These are phyloP conservation scores for Euplagia quadripunctaria DNA, from an alignment of 2,888 invertebrate genomes.

Conservation along the genomic window DNA sequence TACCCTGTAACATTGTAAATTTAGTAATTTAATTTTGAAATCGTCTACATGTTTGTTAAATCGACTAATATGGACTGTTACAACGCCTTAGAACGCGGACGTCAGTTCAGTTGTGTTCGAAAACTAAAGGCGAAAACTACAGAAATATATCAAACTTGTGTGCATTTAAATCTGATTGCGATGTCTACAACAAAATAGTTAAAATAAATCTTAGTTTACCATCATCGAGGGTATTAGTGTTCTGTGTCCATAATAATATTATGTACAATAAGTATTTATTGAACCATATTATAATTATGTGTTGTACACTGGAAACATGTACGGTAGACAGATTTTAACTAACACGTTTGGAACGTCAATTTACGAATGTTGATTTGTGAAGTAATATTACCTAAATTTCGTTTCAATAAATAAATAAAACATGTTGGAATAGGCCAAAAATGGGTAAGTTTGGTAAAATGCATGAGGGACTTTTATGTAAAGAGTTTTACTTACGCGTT, in stretches of 20 bases:
- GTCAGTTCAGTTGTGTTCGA: slow-evolving; percentile 1
- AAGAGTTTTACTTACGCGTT: slow-evolving; percentile 15
- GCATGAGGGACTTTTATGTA: neutral
- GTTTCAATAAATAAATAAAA: slow-evolving; percentile 62
- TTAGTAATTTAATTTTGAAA: no score
- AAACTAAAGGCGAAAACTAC: neutral
- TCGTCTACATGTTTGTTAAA: neutral
- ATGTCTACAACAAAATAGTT: neutral
- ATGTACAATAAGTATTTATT: no score
- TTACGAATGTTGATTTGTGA: slow-evolving; percentile 71
- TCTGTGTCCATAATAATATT: neutral
- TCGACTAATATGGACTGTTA: neutral
- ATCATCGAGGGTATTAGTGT: neutral
- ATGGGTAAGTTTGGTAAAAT: slow-evolving; percentile 67
- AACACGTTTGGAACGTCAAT: slow-evolving; percentile 62
- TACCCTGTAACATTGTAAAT: no score
- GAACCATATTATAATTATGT: neutral
- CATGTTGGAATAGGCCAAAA: slow-evolving; percentile 62
- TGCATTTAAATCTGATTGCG: neutral
- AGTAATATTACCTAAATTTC: slow-evolving; percentile 58
- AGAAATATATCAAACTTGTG: neutral
- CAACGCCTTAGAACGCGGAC: neutral
- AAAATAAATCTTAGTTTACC: neutral
- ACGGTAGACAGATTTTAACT: neutral
- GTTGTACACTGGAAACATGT: neutral